phyloP scores from a whole-genome alignment of 2,888 invertebrate genomes.

The Leptopilina syphax region DNA sequence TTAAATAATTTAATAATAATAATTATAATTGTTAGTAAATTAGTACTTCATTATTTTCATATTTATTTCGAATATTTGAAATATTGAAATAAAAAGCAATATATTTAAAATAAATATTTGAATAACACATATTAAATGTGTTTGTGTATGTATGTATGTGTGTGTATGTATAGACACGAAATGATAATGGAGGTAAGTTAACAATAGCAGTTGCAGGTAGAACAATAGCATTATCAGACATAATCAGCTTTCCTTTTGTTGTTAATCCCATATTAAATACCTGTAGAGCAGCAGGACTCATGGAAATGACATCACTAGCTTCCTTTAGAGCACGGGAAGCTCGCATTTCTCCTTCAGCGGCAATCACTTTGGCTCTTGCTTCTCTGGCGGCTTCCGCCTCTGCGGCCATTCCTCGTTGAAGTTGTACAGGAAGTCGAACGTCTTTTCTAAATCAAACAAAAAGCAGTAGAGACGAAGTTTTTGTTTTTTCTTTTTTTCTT shows the following conservation, averaged over 20 bases:
- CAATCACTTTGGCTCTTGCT: conserved; percentile 86
- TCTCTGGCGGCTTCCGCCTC: conserved; percentile 90
- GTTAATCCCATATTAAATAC: conserved; percentile 67
- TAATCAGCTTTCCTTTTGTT: conserved; percentile 5
- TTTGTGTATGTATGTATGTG: too few species aligned
- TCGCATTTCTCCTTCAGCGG: conserved; percentile 91
- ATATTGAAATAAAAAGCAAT: too few species aligned
- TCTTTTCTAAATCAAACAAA: conserved; percentile 82
- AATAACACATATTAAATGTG: not conserved
- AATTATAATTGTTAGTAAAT: too few species aligned
- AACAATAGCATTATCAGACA: conserved; percentile 29
- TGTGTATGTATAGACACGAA: not conserved
- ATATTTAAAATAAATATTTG: not conserved
- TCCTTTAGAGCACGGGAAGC: conserved; percentile 91
- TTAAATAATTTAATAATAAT: too few species aligned
- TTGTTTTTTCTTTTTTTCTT: not conserved
- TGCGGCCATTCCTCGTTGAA: conserved; percentile 90
- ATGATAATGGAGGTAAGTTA: not conserved
- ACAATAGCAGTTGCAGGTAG: not conserved
- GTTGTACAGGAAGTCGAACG: conserved; percentile 86
- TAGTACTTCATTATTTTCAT: too few species aligned
- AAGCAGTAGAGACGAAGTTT: conserved; percentile 42
- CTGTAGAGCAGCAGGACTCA: conserved; percentile 89
- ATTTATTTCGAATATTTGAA: too few species aligned
- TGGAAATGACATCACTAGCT: conserved; percentile 90